These are phyloP conservation scores for Caenorhabditis becei DNA, from an alignment of 2,888 invertebrate genomes.

Conservation along the genomic window DNA sequence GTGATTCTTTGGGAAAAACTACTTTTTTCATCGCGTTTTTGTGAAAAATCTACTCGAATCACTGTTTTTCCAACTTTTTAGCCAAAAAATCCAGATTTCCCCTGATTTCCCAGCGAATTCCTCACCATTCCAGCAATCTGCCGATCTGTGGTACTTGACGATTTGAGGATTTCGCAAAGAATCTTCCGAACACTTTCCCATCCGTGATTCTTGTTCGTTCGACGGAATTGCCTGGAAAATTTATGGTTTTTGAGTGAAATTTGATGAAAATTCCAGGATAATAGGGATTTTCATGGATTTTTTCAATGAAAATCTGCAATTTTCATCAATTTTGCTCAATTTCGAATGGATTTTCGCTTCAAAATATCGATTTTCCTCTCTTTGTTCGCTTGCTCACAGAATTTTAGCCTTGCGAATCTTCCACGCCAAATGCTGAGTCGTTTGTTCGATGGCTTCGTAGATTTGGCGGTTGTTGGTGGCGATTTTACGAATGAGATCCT, in stretches of 20 bases:
- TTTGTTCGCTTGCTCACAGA: slow-evolving; percentile 8
- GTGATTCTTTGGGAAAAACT: background rate
- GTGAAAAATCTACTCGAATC: background rate
- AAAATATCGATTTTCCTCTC: too few species aligned
- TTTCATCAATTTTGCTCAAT: background rate
- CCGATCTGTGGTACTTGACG: background rate
- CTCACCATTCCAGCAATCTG: slow-evolving; percentile 26
- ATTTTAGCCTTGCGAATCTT: slow-evolving; percentile 28
- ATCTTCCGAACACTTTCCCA: slow-evolving; percentile 39
- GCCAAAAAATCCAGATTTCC: background rate
- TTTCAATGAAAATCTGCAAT: too few species aligned
- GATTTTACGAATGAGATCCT: slow-evolving; percentile 7
- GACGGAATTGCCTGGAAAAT: slow-evolving; percentile 18
- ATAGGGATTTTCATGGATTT: too few species aligned
- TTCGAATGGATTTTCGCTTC: too few species aligned
- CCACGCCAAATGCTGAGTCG: slow-evolving; percentile 18
- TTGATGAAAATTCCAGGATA: too few species aligned
- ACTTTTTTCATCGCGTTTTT: background rate
- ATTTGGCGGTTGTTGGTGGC: background rate
- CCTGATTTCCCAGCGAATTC: background rate
- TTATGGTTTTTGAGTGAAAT: background rate
- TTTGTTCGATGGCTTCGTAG: slow-evolving; percentile 16
- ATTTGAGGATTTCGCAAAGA: slow-evolving; percentile 1
- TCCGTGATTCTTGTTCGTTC: slow-evolving; percentile 5
- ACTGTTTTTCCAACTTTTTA: background rate